Percentiles rank a stretch among this genome's conserved stretches.
Conservation (phyloP, 2,797 vertebrate species). For the Sciurus carolinensis region DNA sequence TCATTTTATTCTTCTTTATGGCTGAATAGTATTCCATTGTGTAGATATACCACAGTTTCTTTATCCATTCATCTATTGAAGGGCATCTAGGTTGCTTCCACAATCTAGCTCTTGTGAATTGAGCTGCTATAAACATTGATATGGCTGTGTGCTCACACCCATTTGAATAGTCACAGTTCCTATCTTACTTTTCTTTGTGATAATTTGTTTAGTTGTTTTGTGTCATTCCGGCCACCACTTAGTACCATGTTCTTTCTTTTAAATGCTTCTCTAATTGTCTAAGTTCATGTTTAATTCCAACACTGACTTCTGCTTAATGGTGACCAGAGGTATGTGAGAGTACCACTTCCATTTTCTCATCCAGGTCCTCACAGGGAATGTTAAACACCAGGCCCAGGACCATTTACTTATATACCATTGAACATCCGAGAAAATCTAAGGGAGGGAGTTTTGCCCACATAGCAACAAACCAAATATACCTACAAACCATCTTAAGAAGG, state of each 20-base stretch:
- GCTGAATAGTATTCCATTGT: no score
- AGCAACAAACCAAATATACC: slow-evolving; percentile 20
- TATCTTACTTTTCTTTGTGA: neutral
- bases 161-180: neutral
- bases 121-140: no score
- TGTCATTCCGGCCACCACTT: neutral
- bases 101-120: no score
- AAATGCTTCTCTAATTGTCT: neutral
- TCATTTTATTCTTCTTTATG: no score
- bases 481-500: neutral
- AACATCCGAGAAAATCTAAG: neutral
- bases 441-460: neutral
- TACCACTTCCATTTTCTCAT: neutral
- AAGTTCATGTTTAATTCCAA: slow-evolving; percentile 50
- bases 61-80: no score
- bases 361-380: neutral
- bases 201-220: slow-evolving; percentile 16
- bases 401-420: neutral
- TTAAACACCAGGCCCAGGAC: neutral
- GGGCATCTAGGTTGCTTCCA: no score
- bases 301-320: neutral
- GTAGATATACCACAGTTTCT: no score
- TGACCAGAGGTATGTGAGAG: neutral
- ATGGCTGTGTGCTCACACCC: neutral
- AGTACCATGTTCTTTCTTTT: slow-evolving; percentile 7